Base-by-base conservation (phyloP, 2,888 invertebrate species). In the Eupeodes latifasciatus region DNA sequence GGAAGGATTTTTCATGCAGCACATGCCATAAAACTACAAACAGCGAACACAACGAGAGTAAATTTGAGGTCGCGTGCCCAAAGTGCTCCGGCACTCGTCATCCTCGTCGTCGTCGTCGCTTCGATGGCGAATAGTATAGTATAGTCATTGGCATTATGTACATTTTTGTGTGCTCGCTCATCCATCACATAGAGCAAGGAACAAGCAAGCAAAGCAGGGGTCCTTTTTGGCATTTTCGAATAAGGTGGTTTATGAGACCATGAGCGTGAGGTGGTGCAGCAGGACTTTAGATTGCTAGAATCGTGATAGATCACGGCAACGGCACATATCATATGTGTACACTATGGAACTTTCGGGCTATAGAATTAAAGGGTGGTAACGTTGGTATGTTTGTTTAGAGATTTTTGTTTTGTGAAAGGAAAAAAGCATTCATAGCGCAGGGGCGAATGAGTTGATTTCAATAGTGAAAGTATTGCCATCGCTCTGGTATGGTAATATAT, bases 61-160 rank as follows among this genome's bases (percentile, higher is more conserved):
- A 88, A 85, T 89, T 89, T 89, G 78, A 86, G 92, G 93, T 93
- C 93, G 93, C 93, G 93, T 93, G 93, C 92, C 92, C 90, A 90
- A 91, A 92, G 93, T 92, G 91, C 93, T 93, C 92, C 92, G 92
- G 92, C 93, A 93, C 93, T 93, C 93, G 91, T 92, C 91, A 3
- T 59, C 64, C 64, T n/a, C 47, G 12, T 62, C 12, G 16, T 62
- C 16, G 36, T n/a, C 7, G 44, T 66, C 27, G 64, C 27, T 27
- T 27, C 27, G 44, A 47, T 27, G 64, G 19, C 27, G 44, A 59
- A 59, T 59, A 36, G 57, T 57, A 27, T 34, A 92, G 93, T 92
- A 92, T 91, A 92, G 91, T 34, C 57, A 34, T 83, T 82, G 71
- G 86, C 66, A 75, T 84, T 85, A 78, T 85, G 81, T 85, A 85